Percentiles rank a stretch among this genome's conserved stretches.
phyloP scores from a whole-genome alignment of 1,140 invertebrate genomes.

The Heterodera carotae region DNA sequence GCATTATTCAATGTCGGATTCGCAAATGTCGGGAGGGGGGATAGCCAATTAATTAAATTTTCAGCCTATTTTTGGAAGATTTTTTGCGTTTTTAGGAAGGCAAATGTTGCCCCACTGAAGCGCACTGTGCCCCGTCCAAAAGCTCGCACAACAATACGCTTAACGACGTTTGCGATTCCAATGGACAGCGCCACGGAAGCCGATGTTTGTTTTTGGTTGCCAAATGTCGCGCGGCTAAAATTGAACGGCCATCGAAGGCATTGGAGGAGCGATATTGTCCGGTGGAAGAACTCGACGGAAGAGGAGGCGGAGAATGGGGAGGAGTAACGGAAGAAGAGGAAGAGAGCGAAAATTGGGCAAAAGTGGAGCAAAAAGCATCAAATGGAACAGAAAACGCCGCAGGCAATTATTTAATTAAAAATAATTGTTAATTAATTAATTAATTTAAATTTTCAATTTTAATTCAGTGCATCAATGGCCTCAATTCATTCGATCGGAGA shows the following conservation, averaged over 20 bases:
- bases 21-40: too few relatives aligned
- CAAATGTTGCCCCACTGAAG: conserved; percentile 49
- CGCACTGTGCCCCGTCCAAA: conserved; percentile 37
- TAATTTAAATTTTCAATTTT: not conserved
- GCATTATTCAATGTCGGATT: too few relatives aligned
- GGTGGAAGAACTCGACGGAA: not conserved
- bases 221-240: conserved; percentile 50
- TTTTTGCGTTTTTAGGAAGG: conserved; percentile 36
- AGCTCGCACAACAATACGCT: not conserved
- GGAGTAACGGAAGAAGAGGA: not conserved
- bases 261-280: conserved; percentile 27
- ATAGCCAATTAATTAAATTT: conserved; percentile 9
- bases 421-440: not conserved
- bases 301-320: conserved; percentile 8
- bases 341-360: not conserved
- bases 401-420: not conserved
- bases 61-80: too few relatives aligned
- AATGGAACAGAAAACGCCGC: not conserved
- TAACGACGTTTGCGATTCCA: conserved; percentile 45
- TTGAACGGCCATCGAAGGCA: conserved; percentile 31
- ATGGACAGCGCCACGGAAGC: conserved; percentile 43
- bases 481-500: not conserved
- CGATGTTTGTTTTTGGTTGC: conserved; percentile 51
- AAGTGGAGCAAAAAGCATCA: not conserved
- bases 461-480: not conserved